Evolutionary conservation across 2,113 vertebrate genomes (phyloP).

Genomic region (Cisticola juncidis): DNA sequence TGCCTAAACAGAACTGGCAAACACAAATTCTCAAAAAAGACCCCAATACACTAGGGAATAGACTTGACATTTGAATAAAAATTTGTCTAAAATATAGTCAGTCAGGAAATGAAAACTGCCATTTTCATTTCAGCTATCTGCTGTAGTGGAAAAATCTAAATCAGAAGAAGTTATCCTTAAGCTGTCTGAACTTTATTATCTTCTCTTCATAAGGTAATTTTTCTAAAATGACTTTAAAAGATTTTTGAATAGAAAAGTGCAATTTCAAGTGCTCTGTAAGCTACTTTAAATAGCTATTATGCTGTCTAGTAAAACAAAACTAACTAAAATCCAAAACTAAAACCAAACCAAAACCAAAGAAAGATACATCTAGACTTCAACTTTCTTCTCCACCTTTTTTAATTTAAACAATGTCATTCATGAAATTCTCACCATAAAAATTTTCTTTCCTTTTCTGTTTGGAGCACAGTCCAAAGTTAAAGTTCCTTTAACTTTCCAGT

Average conservation of each 20-base stretch:
- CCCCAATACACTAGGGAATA: not conserved
- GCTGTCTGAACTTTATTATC: not conserved
- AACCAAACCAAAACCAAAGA: not conserved
- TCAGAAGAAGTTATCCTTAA: not conserved
- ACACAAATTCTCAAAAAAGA: not conserved
- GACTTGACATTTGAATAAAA: not conserved
- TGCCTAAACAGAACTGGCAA: not conserved
- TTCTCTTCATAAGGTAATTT: not conserved
- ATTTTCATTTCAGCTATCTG: not conserved
- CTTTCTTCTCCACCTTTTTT: not conserved
- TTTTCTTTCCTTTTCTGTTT: not conserved
- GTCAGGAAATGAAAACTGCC: not conserved
- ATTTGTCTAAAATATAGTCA: not conserved
- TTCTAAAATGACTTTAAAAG: not conserved
- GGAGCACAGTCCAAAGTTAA: not conserved
- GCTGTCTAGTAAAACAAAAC: not conserved
- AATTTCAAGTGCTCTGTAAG: not conserved
- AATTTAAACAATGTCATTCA: not conserved
- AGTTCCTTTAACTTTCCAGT: not conserved
- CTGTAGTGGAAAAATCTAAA: not conserved
- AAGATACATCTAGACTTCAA: not conserved
- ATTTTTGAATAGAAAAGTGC: not conserved
- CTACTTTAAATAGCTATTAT: not conserved
- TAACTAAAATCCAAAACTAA: not conserved
- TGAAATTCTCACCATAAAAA: not conserved